Evolutionary conservation across 1,140 invertebrate genomes (phyloP).

Genomic region (Macrosteles quadrilineatus): DNA sequence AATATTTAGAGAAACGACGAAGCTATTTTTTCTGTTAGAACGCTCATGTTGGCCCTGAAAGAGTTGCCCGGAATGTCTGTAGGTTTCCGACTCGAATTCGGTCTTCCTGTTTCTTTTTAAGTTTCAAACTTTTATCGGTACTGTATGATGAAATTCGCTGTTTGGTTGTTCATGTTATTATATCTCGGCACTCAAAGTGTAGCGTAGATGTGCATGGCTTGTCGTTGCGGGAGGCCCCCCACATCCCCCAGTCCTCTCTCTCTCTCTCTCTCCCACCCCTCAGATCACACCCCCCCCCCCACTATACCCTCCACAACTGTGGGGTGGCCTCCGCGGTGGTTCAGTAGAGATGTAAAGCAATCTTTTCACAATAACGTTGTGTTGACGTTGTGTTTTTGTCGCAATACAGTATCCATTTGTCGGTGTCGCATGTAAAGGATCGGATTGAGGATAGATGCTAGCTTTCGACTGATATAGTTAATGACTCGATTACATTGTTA

Average conservation of each 20-base stretch:
- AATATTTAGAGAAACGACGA: conserved; percentile 42
- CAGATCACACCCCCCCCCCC: too few relatives aligned
- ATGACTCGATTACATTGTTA: conserved; percentile 43
- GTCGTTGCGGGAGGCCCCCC: not conserved
- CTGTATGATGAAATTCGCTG: conserved; percentile 3
- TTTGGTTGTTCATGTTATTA: conserved; percentile 17
- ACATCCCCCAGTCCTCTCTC: too few relatives aligned
- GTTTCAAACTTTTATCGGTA: conserved; percentile 27
- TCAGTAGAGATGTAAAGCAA: conserved; percentile 21
- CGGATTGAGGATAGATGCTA: conserved; percentile 37
- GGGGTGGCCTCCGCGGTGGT: too few relatives aligned
- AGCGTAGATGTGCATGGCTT: conserved; percentile 20
- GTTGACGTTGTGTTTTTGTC: not conserved
- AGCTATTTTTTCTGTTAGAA: conserved; percentile 45
- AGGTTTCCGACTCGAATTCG: conserved; percentile 38
- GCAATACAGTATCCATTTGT: too few relatives aligned
- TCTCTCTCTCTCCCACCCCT: too few relatives aligned
- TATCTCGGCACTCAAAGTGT: conserved; percentile 15
- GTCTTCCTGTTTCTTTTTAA: conserved; percentile 37
- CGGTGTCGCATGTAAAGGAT: not conserved
- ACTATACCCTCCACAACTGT: too few relatives aligned
- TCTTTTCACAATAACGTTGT: conserved; percentile 7
- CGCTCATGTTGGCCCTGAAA: conserved; percentile 37
- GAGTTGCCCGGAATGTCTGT: conserved; percentile 33
- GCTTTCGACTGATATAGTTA: conserved; percentile 44